Evolutionary conservation across 1,140 invertebrate genomes (phyloP), one percentile per base, ranked within the genome.

Genomic region (Monomorium pharaonis): DNA sequence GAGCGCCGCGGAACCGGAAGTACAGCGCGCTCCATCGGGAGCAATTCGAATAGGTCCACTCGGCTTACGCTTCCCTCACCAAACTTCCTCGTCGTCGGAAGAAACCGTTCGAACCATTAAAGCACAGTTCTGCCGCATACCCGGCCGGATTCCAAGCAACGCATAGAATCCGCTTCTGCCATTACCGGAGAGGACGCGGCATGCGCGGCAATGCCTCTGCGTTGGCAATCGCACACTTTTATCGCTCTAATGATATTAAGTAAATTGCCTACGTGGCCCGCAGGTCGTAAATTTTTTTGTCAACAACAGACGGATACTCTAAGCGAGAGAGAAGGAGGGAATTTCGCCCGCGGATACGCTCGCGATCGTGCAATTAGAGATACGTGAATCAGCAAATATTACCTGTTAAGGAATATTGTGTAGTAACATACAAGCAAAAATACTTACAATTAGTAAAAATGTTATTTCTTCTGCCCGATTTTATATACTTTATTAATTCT

Each of bases 61-160:
- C 51, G 21, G 18, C 44, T 80, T 54, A 76, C 77, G 84, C 86
- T 12, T 44, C 76, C n/a, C n/a, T n/a, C 49, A 60, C 56, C 54
- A 60, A 80, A 77, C 18, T n/a, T n/a, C n/a, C n/a, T n/a, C 18
- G 30, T 33, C 54, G 76, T 63, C 70, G 58, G 84, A 88, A 90
- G 88, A 92, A n/a, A 92, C 89, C 91, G 92, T 93, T 93, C 86
- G 67, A 74, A 63, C 49, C 87, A 89, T 92, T 90, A 91, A 56
- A 91, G 84, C 70, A 21, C 77, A 87, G 72, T 89, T 88, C 87
- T 88, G 69, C 90, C 87, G 92, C 92, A 92, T 93, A 88, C 89
- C 84, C 84, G 75, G 16, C 86, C 58, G 74, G 84, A 92, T 93
- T 91, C 91, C 92, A 86, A 72, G 85, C 80, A 62, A 3, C n/a